Conservation (phyloP, 2,888 invertebrate genomes). For the Zelleria hepariella region DNA sequence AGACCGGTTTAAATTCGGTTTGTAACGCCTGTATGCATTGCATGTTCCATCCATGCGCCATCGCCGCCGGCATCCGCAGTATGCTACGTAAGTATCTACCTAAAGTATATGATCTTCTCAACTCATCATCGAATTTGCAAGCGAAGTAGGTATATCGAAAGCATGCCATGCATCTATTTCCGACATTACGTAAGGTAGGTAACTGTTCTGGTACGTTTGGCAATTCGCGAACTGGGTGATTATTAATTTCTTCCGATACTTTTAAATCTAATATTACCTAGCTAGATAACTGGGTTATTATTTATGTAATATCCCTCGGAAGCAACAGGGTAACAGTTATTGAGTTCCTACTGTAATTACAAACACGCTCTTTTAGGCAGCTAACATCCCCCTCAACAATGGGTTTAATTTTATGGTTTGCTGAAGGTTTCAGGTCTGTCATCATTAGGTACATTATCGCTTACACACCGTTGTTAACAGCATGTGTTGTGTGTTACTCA, state of each 20-base stretch:
- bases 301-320: no score
- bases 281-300: no score
- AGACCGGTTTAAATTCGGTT: conserved; percentile 33
- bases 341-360: no score
- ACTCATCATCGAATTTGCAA: not conserved
- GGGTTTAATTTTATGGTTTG: not conserved
- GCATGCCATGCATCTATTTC: not conserved
- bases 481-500: conserved; percentile 53
- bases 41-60: not conserved
- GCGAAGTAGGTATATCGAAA: not conserved
- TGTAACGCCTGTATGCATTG: not conserved
- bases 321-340: no score
- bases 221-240: not conserved
- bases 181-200: not conserved
- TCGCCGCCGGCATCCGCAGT: no score
- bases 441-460: not conserved
- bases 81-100: no score
- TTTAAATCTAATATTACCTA: not conserved
- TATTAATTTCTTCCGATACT: not conserved
- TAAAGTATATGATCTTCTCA: no score
- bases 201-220: not conserved
- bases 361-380: no score
- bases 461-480: conserved; percentile 28
- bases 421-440: not conserved
- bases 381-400: not conserved